Evolutionary conservation across 2,113 vertebrate species (phyloP).

Genomic region (Dipodomys stephensi): DNA sequence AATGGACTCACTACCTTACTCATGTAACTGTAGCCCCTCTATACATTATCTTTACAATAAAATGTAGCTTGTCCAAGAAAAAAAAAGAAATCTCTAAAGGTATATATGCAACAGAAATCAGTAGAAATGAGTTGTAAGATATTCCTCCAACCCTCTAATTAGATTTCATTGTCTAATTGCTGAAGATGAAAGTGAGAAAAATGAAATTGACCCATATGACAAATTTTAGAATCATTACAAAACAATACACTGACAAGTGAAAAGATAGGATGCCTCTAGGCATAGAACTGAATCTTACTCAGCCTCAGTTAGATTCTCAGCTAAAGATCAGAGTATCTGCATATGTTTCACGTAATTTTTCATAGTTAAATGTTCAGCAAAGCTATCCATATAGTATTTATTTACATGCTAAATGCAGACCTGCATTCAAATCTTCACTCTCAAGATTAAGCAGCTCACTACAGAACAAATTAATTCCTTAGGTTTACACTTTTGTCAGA

Average conservation of each 20-base stretch:
- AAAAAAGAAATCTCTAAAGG: background rate
- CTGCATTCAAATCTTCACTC: constrained; percentile 10
- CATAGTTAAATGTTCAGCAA: background rate
- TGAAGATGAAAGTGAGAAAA: constrained; percentile 49
- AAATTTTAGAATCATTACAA: constrained; percentile 55
- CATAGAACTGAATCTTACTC: background rate
- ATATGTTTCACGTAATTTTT: background rate
- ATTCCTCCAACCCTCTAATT: constrained; percentile 58
- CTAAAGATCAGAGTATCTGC: constrained; percentile 3
- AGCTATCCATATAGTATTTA: background rate
- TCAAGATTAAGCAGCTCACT: background rate
- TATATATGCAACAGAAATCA: background rate
- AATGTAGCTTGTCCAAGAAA: no score
- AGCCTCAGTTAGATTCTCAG: background rate
- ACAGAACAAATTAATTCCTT: background rate
- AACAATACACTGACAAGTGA: constrained; percentile 11
- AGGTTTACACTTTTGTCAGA: background rate
- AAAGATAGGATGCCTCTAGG: background rate
- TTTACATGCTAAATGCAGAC: background rate
- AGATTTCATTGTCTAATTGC: constrained; percentile 45
- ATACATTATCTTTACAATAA: no score
- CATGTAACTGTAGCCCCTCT: no score
- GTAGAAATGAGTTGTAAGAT: constrained; percentile 48
- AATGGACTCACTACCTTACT: no score
- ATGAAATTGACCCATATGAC: constrained; percentile 43